These are phyloP conservation scores for Psephotus haematonotus DNA, from an alignment of 2,113 vertebrate species.

Conservation along the genomic window DNA sequence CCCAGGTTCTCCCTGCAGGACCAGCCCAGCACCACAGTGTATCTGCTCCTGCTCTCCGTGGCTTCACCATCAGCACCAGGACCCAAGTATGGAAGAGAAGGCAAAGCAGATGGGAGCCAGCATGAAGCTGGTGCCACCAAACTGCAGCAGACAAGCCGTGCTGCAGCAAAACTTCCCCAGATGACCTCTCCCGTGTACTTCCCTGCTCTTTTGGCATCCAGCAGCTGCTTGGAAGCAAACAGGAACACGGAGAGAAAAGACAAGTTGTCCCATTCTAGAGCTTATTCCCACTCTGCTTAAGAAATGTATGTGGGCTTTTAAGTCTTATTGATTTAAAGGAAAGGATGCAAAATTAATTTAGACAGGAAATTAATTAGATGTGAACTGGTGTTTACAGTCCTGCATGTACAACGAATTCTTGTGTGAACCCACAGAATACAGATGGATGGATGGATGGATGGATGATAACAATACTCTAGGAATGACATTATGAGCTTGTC, in stretches of 20 bases:
- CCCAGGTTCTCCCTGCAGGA: neutral
- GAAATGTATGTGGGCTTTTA: neutral
- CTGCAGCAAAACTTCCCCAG: neutral
- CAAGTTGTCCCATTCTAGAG: neutral
- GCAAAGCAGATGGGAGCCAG: neutral
- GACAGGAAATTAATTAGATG: constrained; percentile 45
- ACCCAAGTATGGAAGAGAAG: neutral
- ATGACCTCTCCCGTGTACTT: neutral
- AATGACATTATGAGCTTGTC: constrained; percentile 44
- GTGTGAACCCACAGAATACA: constrained; percentile 16
- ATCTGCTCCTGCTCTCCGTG: neutral
- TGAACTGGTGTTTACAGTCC: constrained; percentile 34
- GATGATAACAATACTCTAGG: constrained; percentile 19
- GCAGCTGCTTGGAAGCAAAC: neutral
- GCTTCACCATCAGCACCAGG: neutral
- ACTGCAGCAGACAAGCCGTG: neutral
- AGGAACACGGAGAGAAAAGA: neutral
- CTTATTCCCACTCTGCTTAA: neutral
- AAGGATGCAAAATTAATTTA: constrained; percentile 56
- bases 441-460: neutral
- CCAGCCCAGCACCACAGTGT: fast-evolving
- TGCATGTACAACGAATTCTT: neutral
- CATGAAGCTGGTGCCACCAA: neutral
- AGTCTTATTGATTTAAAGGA: constrained; percentile 18
- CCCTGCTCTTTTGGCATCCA: neutral